These are phyloP conservation scores for Ptychadena robeensis DNA, from an alignment of 2,797 vertebrate genomes.

Conservation along the genomic window DNA sequence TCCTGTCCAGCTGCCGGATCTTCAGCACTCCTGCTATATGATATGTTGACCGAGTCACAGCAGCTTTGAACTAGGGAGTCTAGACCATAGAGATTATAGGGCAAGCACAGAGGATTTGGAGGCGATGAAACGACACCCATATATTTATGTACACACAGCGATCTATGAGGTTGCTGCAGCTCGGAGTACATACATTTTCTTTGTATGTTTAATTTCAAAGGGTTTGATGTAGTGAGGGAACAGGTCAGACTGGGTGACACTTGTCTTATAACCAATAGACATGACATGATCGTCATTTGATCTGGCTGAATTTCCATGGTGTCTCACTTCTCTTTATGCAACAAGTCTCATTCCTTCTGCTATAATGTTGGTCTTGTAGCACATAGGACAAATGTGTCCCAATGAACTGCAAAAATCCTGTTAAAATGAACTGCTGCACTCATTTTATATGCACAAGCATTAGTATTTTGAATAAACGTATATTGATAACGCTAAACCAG, in stretches of 20 bases:
- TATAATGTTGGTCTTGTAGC: background rate
- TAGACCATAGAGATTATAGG: constrained; percentile 58
- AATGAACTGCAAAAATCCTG: too few relatives aligned
- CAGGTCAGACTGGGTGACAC: background rate
- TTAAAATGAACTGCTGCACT: too few relatives aligned
- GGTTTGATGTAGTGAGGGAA: background rate
- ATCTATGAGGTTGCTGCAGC: constrained; percentile 46
- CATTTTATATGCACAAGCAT: too few relatives aligned
- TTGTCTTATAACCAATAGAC: background rate
- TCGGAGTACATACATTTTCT: background rate
- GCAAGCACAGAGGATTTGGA: constrained; percentile 54
- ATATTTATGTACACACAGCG: constrained; percentile 56
- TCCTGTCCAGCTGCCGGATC: constrained; percentile 48
- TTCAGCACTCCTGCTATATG: constrained; percentile 54
- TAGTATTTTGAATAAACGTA: too few relatives aligned
- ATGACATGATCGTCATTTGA: background rate
- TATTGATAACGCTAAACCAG: too few relatives aligned
- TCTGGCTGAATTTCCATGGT: background rate
- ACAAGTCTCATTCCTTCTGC: background rate
- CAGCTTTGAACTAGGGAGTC: constrained; percentile 59
- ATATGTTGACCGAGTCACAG: constrained; percentile 56
- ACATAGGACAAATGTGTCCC: too few relatives aligned
- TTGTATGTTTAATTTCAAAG: background rate
- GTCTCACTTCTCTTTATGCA: background rate
- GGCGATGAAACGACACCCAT: constrained; percentile 52